Base-by-base conservation (phyloP, 2,113 vertebrate genomes). In the Thunnus thynnus region DNA sequence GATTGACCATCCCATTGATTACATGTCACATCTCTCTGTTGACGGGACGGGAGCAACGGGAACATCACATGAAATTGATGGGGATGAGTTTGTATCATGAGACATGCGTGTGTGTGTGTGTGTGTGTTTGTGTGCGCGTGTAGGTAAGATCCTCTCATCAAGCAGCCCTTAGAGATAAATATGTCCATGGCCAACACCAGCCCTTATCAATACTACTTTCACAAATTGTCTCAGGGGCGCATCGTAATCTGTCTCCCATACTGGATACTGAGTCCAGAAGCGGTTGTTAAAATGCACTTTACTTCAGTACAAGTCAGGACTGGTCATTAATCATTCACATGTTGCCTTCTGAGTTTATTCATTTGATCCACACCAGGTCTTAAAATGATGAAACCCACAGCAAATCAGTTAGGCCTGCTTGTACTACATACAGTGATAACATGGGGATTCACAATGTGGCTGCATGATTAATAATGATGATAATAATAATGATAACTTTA, bases 1-100 rank as follows among this genome's bases (percentile, higher is more conserved):
- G 76, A 88, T 89, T 3, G 87, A 91, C 72, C 74, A 82, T 89
- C 82, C 54, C 46, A 94, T 95, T 80, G 92, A 95, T 94, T 89
- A 91, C 27, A 69, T 80, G 91, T 91, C 91, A 84, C 70, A 82
- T 80, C 65, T 65, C 70, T 84, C 91, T 48, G 78, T 88, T 91
- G 86, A 89, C 56, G 51, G 78, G 78, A 83, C 72, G 20, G 54
- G 30, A 56, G 75, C 85, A 81, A 86, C 56, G 66, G 74, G 83
- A 91, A 82, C 87, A 83, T 91, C 88, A 60, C 85, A 81, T 55
- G 52, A 50, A 77, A 91, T 86, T 84, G 86, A 94, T 72, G 51
- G 62, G 66, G 87, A 94, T 77, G 63, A 78, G 77, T 86, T 85
- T 74, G 65, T 84, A 73, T 77, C 60, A 66, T 41, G 13, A 11